Evolutionary conservation across 2,888 invertebrate genomes (phyloP).

Genomic region (Catocala fraxini): DNA sequence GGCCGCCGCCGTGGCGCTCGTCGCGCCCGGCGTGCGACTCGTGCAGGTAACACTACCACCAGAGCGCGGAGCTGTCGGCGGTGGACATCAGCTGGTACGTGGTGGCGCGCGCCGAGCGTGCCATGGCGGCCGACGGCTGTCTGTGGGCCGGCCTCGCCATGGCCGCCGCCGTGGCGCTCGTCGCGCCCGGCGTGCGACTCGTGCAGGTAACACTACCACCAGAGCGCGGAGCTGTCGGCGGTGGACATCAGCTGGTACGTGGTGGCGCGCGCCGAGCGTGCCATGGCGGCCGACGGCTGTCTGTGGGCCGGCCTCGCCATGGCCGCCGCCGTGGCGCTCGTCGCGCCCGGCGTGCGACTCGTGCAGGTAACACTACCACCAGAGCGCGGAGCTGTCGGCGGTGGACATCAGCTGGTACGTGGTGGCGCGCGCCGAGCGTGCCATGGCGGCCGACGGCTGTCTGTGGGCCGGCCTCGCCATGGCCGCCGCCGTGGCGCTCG

Average conservation of each 20-base stretch:
- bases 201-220: constrained; percentile 61
- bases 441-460: constrained; percentile 75
- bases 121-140: constrained; percentile 75
- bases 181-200: constrained; percentile 53
- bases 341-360: constrained; percentile 53
- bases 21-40: constrained; percentile 53
- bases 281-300: constrained; percentile 75
- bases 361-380: constrained; percentile 61
- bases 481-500: constrained; percentile 74
- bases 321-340: constrained; percentile 74
- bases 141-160: constrained; percentile 73
- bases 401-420: constrained; percentile 98
- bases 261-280: constrained; percentile 94
- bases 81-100: constrained; percentile 98
- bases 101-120: constrained; percentile 94
- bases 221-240: constrained; percentile 95
- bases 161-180: constrained; percentile 74
- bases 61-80: constrained; percentile 95
- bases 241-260: constrained; percentile 98
- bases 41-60: constrained; percentile 61
- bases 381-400: constrained; percentile 95
- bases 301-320: constrained; percentile 73
- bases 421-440: constrained; percentile 94
- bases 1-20: constrained; percentile 74
- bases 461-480: constrained; percentile 73